phyloP scores from a whole-genome alignment of 2,888 invertebrate species.

The Sarcophaga subvicina region DNA sequence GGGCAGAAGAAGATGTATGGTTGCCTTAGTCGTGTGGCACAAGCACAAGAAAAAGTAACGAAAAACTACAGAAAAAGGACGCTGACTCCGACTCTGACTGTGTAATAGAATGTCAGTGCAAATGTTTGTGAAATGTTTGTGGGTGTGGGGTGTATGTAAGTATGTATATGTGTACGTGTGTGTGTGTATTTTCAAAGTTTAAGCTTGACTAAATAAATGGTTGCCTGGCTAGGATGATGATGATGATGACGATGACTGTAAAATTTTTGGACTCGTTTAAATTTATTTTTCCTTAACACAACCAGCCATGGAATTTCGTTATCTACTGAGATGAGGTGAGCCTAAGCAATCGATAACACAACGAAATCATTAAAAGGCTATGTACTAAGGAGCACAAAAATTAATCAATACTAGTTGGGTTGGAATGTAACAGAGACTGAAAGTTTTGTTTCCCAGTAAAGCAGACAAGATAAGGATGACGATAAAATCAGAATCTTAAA shows the following conservation, averaged over 20 bases:
- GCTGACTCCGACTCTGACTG: constrained; percentile 8
- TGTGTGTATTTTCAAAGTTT: constrained; percentile 39
- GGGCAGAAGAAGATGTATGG: constrained; percentile 19
- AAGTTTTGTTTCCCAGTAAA: no score
- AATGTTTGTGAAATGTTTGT: constrained; percentile 29
- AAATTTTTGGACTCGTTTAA: no score
- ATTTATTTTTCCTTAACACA: no score
- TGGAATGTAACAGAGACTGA: not conserved
- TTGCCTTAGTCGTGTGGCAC: constrained; percentile 52
- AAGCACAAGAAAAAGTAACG: constrained; percentile 59
- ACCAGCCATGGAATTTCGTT: no score
- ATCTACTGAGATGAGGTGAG: not conserved
- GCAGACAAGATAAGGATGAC: no score
- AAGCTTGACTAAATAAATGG: constrained; percentile 63
- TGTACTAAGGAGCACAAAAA: no score
- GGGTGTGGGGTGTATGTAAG: not conserved
- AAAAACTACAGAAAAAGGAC: constrained; percentile 61
- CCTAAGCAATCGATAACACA: not conserved
- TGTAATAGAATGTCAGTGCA: constrained; percentile 57
- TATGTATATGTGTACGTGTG: not conserved
- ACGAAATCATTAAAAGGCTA: no score
- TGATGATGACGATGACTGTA: constrained; percentile 3
- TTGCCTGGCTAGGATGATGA: constrained; percentile 59
- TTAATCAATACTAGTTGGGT: no score
- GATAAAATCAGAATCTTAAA: no score